These are phyloP conservation scores for Trinorchestia longiramus DNA, from an alignment of 1,140 invertebrate genomes.

Conservation along the genomic window DNA sequence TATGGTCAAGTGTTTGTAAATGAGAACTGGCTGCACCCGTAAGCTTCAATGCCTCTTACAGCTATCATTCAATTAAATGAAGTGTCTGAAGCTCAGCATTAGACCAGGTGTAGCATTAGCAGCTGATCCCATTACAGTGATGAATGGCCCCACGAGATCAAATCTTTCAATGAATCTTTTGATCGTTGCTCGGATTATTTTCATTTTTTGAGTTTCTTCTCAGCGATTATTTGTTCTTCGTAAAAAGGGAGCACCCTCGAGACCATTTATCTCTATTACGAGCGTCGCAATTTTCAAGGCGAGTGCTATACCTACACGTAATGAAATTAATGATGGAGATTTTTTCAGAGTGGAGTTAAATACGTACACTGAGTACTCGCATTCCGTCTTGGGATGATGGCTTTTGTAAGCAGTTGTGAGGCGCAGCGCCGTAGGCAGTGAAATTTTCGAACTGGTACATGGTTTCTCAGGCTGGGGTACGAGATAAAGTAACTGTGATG, in stretches of 20 bases:
- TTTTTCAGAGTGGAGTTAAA: not conserved
- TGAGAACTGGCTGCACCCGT: not conserved
- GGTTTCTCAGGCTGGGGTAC: not conserved
- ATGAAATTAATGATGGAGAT: not conserved
- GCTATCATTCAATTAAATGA: constrained; percentile 45
- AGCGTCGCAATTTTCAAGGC: not conserved
- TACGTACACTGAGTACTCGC: not conserved
- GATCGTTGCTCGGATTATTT: constrained; percentile 1
- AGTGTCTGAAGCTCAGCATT: not conserved
- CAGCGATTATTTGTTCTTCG: constrained; percentile 7
- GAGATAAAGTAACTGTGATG: constrained; percentile 37
- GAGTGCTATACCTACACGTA: not conserved
- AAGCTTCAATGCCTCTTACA: not conserved
- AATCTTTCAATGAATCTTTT: constrained; percentile 47
- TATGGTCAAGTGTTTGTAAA: not conserved
- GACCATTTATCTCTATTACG: constrained; percentile 13
- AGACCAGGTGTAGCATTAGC: constrained; percentile 38
- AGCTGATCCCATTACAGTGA: constrained; percentile 34
- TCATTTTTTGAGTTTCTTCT: not conserved
- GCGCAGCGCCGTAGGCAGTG: not conserved
- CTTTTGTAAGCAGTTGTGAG: not conserved
- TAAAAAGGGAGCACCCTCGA: constrained; percentile 18
- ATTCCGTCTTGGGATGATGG: not conserved
- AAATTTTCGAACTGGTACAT: not conserved
- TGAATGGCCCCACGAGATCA: not conserved